A percentile compares a stretch with the other conserved stretches of the same genome.
Evolutionary conservation across 2,797 vertebrate genomes (phyloP).

Genomic region (Enteromius afrohamiltoni): DNA sequence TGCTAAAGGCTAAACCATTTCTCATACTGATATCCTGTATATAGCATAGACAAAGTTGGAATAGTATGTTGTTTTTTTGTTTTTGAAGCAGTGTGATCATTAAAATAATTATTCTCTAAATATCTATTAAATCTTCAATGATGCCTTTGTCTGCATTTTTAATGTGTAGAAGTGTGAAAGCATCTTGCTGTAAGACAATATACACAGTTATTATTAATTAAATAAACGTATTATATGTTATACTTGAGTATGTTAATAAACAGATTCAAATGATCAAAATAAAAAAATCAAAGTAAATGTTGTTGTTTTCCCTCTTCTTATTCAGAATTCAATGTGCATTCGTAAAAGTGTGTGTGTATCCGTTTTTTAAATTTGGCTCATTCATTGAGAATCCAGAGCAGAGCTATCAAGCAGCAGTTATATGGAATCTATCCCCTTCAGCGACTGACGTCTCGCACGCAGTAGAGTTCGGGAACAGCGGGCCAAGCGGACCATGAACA

Average conservation of each 20-base stretch:
- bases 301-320: background rate
- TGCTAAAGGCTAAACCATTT: background rate
- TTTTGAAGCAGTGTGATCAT: too few species aligned
- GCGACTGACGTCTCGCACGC: background rate
- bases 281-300: background rate
- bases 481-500: constrained; percentile 25
- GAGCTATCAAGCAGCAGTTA: constrained; percentile 3
- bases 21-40: background rate
- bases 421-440: background rate
- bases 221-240: too few species aligned
- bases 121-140: too few species aligned
- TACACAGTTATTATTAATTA: too few species aligned
- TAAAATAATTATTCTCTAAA: too few species aligned
- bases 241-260: too few species aligned
- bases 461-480: constrained; percentile 34
- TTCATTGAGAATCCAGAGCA: background rate
- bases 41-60: background rate
- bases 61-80: background rate
- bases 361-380: background rate
- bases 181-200: too few species aligned
- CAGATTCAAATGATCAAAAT: too few species aligned
- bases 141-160: too few species aligned
- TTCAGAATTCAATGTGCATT: background rate
- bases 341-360: background rate
- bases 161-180: too few species aligned